phyloP scores from a whole-genome alignment of 2,113 vertebrate genomes.

The Trinectes maculatus region DNA sequence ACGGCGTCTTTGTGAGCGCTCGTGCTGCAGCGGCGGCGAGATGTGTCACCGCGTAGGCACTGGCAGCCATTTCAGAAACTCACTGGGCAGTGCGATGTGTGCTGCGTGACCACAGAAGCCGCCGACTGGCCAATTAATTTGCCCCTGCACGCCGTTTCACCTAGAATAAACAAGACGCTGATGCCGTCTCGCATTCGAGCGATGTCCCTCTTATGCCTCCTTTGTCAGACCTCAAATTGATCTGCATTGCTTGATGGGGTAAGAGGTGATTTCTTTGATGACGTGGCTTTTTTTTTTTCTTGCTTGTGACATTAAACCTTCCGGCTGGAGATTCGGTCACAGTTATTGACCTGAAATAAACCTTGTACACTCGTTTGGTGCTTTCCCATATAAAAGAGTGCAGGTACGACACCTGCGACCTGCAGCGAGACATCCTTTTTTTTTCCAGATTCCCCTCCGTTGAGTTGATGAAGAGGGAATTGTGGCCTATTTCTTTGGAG shows the following conservation, averaged over 20 bases:
- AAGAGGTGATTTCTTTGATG: constrained; percentile 48
- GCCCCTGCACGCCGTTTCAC: constrained; percentile 54
- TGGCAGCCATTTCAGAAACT: constrained; percentile 59
- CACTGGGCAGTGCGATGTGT: constrained; percentile 64
- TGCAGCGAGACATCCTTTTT: constrained; percentile 30
- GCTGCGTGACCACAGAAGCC: constrained; percentile 41
- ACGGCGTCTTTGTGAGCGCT: constrained; percentile 59
- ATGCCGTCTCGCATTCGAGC: constrained; percentile 42
- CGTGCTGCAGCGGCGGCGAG: constrained; percentile 2
- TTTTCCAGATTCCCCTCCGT: constrained; percentile 42
- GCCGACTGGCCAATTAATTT: constrained; percentile 67
- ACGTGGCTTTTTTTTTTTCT: constrained; percentile 7
- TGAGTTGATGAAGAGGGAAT: constrained; percentile 53
- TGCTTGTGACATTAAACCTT: neutral
- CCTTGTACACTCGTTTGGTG: neutral
- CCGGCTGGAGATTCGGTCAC: neutral
- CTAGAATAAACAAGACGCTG: constrained; percentile 70
- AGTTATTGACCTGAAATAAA: neutral
- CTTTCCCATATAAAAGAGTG: neutral
- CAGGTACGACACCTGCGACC: constrained; percentile 36
- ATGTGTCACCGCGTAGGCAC: constrained; percentile 62
- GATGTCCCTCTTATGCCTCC: constrained; percentile 45
- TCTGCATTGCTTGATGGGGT: constrained; percentile 34
- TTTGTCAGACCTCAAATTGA: constrained; percentile 46
- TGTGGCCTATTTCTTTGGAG: constrained; percentile 76